Percentiles rank a stretch among this genome's conserved stretches.
These are phyloP conservation scores for Gallinago solitaria DNA, from an alignment of 2,797 vertebrate species.

Conservation along the genomic window DNA sequence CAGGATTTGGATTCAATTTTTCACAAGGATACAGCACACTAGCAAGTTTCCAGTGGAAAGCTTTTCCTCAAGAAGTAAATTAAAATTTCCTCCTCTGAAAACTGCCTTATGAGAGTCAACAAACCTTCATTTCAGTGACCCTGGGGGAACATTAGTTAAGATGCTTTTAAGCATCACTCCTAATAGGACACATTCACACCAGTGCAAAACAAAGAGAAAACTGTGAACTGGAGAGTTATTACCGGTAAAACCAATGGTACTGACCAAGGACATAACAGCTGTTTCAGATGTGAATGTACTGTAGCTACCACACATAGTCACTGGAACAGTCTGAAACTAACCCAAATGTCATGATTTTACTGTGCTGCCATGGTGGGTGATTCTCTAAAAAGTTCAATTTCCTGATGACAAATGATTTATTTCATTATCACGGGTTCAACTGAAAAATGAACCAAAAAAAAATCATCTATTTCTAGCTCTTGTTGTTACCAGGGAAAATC, in stretches of 20 bases:
- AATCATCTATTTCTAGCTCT: neutral
- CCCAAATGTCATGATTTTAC: neutral
- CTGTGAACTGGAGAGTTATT: neutral
- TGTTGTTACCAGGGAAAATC: neutral
- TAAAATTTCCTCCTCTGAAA: neutral
- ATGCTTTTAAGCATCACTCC: neutral
- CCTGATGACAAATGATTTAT: neutral
- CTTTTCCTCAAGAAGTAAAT: neutral
- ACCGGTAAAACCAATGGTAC: neutral
- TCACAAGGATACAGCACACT: neutral
- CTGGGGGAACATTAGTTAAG: neutral
- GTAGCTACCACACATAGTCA: neutral
- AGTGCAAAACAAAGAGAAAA: neutral
- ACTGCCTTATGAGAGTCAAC: neutral
- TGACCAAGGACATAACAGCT: neutral
- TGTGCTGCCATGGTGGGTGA: neutral
- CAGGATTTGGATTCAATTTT: neutral
- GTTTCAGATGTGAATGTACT: neutral
- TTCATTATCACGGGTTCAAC: neutral
- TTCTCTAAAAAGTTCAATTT: neutral
- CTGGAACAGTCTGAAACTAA: neutral
- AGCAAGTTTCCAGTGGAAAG: neutral
- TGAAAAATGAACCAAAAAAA: neutral
- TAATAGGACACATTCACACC: neutral
- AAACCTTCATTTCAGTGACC: neutral